phyloP scores from a whole-genome alignment of 2,797 vertebrate species.

The Periophthalmus magnuspinnatus region DNA sequence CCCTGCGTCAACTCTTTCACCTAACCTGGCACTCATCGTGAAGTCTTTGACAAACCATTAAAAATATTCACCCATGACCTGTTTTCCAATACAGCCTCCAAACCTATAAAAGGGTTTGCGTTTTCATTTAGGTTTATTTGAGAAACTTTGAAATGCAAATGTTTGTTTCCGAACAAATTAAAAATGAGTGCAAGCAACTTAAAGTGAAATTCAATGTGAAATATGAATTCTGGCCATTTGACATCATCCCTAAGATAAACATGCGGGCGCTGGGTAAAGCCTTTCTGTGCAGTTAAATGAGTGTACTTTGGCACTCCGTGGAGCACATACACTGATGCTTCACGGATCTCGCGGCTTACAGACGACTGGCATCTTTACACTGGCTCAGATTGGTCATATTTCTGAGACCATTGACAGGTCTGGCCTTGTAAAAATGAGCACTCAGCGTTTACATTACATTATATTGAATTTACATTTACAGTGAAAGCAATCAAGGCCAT shows the following conservation, averaged over 20 bases:
- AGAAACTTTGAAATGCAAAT: slow-evolving; percentile 82
- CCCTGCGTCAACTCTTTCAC: slow-evolving; percentile 69
- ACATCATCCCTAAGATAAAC: slow-evolving; percentile 79
- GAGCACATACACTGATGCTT: slow-evolving; percentile 75
- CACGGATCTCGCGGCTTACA: slow-evolving; percentile 74
- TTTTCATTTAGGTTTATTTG: slow-evolving; percentile 76
- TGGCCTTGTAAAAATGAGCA: slow-evolving; percentile 64
- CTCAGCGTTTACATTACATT: slow-evolving; percentile 32
- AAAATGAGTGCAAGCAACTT: slow-evolving; percentile 67
- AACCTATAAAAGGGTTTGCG: slow-evolving; percentile 76
- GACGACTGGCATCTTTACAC: slow-evolving; percentile 78
- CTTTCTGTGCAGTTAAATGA: slow-evolving; percentile 76
- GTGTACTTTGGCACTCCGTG: slow-evolving; percentile 76
- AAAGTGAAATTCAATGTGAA: slow-evolving; percentile 74
- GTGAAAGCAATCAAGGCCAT: slow-evolving; percentile 70
- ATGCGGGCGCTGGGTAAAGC: slow-evolving; percentile 64
- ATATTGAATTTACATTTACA: slow-evolving; percentile 71
- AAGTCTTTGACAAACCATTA: slow-evolving; percentile 76
- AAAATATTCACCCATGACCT: slow-evolving; percentile 71
- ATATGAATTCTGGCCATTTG: slow-evolving; percentile 77
- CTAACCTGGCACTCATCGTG: slow-evolving; percentile 73
- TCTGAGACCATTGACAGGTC: slow-evolving; percentile 73
- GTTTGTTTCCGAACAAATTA: slow-evolving; percentile 72
- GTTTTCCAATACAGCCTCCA: slow-evolving; percentile 78
- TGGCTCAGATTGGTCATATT: slow-evolving; percentile 70